Evolutionary conservation across 2,113 vertebrate species (phyloP).

Genomic region (Dicrurus megarhynchus): DNA sequence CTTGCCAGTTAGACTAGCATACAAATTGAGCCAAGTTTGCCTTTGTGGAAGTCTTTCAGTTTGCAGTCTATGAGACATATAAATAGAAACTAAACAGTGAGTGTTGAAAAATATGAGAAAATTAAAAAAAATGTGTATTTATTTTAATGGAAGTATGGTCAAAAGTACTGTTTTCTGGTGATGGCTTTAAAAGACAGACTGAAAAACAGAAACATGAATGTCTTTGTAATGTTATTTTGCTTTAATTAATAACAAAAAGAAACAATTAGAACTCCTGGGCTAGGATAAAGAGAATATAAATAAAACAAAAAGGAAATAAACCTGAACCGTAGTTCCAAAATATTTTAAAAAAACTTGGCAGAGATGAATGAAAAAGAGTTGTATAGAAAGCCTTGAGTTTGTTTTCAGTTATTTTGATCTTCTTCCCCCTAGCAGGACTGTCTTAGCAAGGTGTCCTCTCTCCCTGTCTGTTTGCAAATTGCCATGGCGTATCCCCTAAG

Average conservation of each 20-base stretch:
- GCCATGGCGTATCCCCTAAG: neutral
- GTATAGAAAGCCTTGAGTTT: neutral
- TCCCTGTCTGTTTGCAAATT: neutral
- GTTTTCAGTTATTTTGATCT: neutral
- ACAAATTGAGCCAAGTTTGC: constrained; percentile 13
- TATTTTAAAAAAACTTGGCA: neutral
- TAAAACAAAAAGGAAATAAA: neutral
- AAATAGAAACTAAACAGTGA: constrained; percentile 5
- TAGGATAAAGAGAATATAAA: neutral
- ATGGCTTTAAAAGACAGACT: neutral
- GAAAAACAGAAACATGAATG: neutral
- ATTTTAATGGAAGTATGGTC: neutral
- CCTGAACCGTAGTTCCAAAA: neutral
- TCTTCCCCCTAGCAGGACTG: neutral
- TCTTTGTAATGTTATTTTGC: neutral
- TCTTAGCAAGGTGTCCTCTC: neutral
- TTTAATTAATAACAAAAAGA: constrained; percentile 9
- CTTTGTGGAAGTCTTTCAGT: constrained; percentile 11
- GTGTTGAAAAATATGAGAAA: neutral
- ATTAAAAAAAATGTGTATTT: neutral
- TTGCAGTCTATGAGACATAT: neutral
- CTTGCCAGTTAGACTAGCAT: constrained; percentile 42
- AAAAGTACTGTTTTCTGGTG: neutral
- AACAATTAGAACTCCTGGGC: neutral
- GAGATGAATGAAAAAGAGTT: neutral